These are phyloP conservation scores for Masnerella sp. DNA, from an alignment of 2,888 invertebrate species.

Conservation along the genomic window DNA sequence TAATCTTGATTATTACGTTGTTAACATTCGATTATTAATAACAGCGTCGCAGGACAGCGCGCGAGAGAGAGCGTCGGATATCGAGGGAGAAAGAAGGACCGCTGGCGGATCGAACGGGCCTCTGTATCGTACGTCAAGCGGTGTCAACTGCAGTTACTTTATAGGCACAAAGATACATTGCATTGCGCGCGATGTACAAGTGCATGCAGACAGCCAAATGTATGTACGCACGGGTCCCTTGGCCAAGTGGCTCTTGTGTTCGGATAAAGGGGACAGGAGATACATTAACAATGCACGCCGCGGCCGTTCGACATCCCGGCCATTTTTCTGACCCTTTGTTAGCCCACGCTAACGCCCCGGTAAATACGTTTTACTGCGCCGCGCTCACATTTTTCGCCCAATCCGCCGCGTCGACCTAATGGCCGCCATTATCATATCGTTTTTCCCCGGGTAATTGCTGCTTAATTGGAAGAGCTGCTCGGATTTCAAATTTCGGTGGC, in stretches of 20 bases:
- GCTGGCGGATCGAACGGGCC: slow-evolving; percentile 47
- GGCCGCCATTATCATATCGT: not conserved
- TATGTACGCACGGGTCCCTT: slow-evolving; percentile 61
- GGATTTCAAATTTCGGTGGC: too few relatives aligned
- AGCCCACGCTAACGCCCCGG: too few relatives aligned
- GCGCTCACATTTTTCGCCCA: not conserved
- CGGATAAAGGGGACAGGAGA: slow-evolving; percentile 59
- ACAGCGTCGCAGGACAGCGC: slow-evolving; percentile 15
- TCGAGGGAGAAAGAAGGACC: slow-evolving; percentile 26
- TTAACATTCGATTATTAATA: slow-evolving; percentile 59
- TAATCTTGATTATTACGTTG: slow-evolving; percentile 45
- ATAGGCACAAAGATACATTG: slow-evolving; percentile 62
- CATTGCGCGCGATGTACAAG: slow-evolving; percentile 59
- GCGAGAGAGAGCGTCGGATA: slow-evolving; percentile 24
- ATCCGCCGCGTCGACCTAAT: too few relatives aligned
- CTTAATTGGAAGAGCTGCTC: too few relatives aligned
- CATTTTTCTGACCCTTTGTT: slow-evolving; percentile 10
- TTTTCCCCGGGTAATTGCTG: too few relatives aligned
- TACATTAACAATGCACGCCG: slow-evolving; percentile 55
- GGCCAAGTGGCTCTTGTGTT: slow-evolving; percentile 58
- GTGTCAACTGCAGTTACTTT: slow-evolving; percentile 62
- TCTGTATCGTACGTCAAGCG: slow-evolving; percentile 57
- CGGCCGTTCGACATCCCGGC: slow-evolving; percentile 49
- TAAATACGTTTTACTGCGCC: not conserved
- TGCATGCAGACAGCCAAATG: slow-evolving; percentile 58